These are phyloP conservation scores for Carcina quercana DNA, from an alignment of 2,888 invertebrate genomes.

Conservation along the genomic window DNA sequence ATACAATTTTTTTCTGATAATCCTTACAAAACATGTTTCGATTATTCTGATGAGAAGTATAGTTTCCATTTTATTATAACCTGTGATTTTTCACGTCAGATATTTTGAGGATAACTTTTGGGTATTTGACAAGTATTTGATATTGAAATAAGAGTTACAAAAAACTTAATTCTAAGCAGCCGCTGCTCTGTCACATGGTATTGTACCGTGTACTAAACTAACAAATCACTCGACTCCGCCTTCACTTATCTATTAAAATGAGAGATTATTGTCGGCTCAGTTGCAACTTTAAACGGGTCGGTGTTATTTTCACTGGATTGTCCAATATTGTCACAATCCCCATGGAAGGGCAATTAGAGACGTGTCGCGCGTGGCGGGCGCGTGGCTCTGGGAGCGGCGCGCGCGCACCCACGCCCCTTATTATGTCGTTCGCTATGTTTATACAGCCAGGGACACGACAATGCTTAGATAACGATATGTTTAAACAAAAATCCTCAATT, in stretches of 20 bases:
- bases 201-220: conserved; percentile 23
- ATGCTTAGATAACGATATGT: conserved; percentile 42
- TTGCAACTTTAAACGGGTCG: conserved; percentile 44
- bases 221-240: conserved; percentile 67
- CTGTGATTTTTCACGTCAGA: too few species aligned
- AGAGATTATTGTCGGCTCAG: conserved; percentile 65
- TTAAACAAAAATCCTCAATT: conserved; percentile 32
- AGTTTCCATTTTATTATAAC: too few species aligned
- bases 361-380: conserved; percentile 63
- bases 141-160: too few species aligned
- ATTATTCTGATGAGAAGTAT: too few species aligned
- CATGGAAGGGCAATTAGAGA: conserved; percentile 69
- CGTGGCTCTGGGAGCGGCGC: conserved; percentile 42
- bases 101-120: too few species aligned
- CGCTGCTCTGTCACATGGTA: too few species aligned
- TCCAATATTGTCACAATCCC: conserved; percentile 70
- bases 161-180: too few species aligned
- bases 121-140: too few species aligned
- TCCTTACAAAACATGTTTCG: too few species aligned
- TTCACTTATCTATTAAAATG: conserved; percentile 72
- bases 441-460: conserved; percentile 42
- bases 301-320: conserved; percentile 73
- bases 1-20: too few species aligned
- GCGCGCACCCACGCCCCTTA: conserved; percentile 41
- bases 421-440: conserved; percentile 51